Evolutionary conservation across 2,888 invertebrate genomes (phyloP).

Genomic region (Idaea straminata): DNA sequence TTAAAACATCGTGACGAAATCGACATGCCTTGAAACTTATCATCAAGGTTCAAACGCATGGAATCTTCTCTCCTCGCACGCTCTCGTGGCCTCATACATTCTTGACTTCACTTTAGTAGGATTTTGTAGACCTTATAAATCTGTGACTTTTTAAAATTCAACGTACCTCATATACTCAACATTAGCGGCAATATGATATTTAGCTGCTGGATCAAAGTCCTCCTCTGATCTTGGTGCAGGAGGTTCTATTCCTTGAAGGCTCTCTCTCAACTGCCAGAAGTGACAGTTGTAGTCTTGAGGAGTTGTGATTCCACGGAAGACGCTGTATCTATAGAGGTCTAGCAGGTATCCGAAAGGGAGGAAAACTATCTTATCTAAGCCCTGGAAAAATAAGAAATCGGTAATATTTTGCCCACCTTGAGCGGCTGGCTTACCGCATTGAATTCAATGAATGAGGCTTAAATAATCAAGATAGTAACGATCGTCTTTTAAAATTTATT

Average conservation of each 20-base stretch:
- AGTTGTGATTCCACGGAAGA: conserved; percentile 82
- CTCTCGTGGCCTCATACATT: no score
- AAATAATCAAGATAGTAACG: no score
- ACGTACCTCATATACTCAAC: conserved; percentile 82
- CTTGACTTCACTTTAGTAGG: no score
- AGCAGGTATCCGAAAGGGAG: conserved; percentile 85
- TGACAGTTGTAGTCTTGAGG: conserved; percentile 83
- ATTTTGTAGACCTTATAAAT: neutral
- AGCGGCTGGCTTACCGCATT: no score
- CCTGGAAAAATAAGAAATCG: conserved; percentile 52
- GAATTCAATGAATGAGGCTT: no score
- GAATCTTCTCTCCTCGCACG: no score
- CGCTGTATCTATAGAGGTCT: conserved; percentile 85
- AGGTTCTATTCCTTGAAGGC: conserved; percentile 82
- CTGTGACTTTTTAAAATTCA: conserved; percentile 1
- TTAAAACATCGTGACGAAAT: no score
- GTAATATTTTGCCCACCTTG: no score
- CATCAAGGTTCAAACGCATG: no score
- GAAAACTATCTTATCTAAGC: conserved; percentile 85
- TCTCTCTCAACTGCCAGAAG: conserved; percentile 82
- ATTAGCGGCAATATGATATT: conserved; percentile 84
- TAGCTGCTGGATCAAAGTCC: conserved; percentile 84
- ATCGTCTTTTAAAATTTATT: no score
- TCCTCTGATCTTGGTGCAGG: conserved; percentile 81
- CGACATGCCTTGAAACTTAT: no score